Evolutionary conservation across 53 echinoderm and acorn worm genomes (phyloP), one percentile per base, ranked within the genome.

Genomic region (Temnopleurus reevesii): DNA sequence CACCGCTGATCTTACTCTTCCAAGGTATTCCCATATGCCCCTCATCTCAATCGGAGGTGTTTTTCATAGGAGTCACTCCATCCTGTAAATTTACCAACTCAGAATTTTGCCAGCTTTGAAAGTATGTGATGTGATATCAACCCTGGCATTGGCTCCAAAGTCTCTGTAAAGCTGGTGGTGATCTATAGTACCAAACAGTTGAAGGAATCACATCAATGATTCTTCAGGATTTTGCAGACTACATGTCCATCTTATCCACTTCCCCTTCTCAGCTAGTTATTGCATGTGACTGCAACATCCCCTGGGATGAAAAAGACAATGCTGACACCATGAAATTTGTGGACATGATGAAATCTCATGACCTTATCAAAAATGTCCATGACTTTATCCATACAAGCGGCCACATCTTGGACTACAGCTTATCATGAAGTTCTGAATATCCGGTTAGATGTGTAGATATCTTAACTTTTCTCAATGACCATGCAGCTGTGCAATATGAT

Each of bases 401-500:
- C 8, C 79, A 79, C 45, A 79, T 79, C 25, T 79, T 79, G n/a
- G 47, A 79, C 47, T 46, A 24, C 34, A 17, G 45, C 79, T 46
- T 79, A 46, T 79, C 47, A 8, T n/a, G 79, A 79, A 46, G 47
- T 27, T 46, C 45, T 46, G 47, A 79, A 2, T 46, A 46, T 46
- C 8, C 27, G 15, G 18, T 79, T 5, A 79, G 18, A 23, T 81
- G 51, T 5, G 47, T 81, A 28, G 53, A 81, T 2, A 31, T 51
- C 49, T 81, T 53, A 28, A 27, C 81, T 8, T 81, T 81, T 12
- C 81, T 81, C 17, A 81, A 53, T 51, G 81, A 81, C 51, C 81
- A 81, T 51, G 81, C 81, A 28, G 81, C 81, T 1, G 27, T 81
- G 27, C 81, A 81, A 27, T 81, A 29, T 81, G 81, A 49, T 28